Percentiles rank a stretch among this genome's conserved stretches.
phyloP scores from a whole-genome alignment of 2,797 vertebrate genomes.

The Crax fasciolata region DNA sequence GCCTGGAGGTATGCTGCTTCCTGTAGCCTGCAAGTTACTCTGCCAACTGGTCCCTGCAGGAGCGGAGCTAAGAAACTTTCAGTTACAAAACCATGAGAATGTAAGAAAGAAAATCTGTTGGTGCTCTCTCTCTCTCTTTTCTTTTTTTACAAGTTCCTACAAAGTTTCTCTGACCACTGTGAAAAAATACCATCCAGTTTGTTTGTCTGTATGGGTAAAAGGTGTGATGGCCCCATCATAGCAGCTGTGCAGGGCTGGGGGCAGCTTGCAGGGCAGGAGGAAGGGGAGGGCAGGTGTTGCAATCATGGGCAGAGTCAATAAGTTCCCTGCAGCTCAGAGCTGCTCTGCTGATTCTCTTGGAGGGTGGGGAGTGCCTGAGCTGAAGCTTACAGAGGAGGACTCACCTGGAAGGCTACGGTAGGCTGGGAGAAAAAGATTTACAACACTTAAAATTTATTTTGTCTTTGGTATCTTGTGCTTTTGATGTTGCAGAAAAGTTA shows the following conservation, averaged over 20 bases:
- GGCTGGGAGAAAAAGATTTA: fast-evolving
- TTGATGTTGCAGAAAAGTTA: not conserved
- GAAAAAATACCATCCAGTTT: not conserved
- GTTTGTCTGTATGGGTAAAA: not conserved
- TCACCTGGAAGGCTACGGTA: fast-evolving
- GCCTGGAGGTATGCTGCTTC: not conserved
- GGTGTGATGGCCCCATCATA: fast-evolving
- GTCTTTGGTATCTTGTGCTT: not conserved
- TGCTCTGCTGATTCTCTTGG: fast-evolving
- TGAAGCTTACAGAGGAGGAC: fast-evolving
- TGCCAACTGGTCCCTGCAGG: not conserved
- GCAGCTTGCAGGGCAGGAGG: too few species aligned
- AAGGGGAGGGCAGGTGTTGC: not conserved
- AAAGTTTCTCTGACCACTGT: not conserved
- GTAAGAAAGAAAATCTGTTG: not conserved
- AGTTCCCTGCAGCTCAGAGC: fast-evolving
- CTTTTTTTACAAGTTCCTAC: not conserved
- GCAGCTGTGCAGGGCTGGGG: not conserved
- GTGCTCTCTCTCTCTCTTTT: too few species aligned
- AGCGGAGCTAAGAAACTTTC: not conserved
- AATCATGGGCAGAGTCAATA: too few species aligned
- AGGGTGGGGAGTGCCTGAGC: fast-evolving
- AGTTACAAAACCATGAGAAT: not conserved
- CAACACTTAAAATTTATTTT: fast-evolving
- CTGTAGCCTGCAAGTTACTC: not conserved